Conservation (phyloP, 2,888 invertebrate species). For the Drosophila limbata region DNA sequence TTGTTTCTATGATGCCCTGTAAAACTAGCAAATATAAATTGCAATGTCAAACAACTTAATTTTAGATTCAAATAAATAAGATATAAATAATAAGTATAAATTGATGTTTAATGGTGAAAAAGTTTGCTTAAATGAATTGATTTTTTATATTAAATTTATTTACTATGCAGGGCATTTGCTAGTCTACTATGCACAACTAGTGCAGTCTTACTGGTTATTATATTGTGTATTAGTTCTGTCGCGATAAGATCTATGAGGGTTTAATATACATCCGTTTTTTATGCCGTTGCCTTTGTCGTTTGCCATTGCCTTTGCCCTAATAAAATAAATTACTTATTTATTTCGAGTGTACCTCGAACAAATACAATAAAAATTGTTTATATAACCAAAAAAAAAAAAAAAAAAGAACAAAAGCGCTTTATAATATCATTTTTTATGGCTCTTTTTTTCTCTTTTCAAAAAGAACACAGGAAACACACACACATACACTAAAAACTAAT, state of each 20-base stretch:
- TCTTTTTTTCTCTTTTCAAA: conserved; percentile 6
- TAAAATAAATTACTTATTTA: conserved; percentile 79
- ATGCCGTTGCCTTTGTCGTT: conserved; percentile 22
- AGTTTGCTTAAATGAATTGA: not conserved
- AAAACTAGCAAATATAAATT: not conserved
- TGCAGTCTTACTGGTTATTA: conserved; percentile 52
- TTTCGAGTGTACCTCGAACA: conserved; percentile 57
- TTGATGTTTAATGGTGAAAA: not conserved
- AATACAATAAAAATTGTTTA: conserved; percentile 38
- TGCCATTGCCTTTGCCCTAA: conserved; percentile 36
- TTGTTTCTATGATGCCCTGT: conserved; percentile 41
- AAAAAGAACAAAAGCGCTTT: conserved; percentile 32
- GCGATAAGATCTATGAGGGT: conserved; percentile 71
- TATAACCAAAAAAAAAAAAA: conserved; percentile 20
- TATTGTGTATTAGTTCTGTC: conserved; percentile 70
- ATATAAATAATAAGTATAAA: not conserved
- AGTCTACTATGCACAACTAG: not conserved
- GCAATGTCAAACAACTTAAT: not conserved
- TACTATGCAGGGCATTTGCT: conserved; percentile 3
- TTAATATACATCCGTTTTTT: conserved; percentile 44
- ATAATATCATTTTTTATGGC: conserved; percentile 52
- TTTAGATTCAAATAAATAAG: not conserved
- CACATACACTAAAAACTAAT: conserved; percentile 26
- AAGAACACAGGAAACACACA: conserved; percentile 17
- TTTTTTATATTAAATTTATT: not conserved